A percentile compares a stretch with the other conserved stretches of the same genome.
Evolutionary conservation across 2,888 invertebrate genomes (phyloP).

Genomic region (Poecilobothrus nobilitatus): DNA sequence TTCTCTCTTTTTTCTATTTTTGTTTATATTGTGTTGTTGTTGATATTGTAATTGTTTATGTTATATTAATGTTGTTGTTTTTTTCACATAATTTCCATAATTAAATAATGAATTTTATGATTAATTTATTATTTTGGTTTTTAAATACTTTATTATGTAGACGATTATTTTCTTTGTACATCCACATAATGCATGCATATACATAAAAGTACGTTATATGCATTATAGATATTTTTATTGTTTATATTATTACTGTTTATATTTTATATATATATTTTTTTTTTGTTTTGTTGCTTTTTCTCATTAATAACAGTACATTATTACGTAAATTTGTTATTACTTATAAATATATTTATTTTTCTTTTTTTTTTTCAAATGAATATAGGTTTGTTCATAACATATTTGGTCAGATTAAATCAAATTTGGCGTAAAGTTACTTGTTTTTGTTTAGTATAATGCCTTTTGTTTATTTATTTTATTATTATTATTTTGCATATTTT

Average conservation of each 20-base stretch:
- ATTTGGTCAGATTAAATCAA: slow-evolving; percentile 4
- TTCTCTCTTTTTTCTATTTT: too few species aligned
- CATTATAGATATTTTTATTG: too few species aligned
- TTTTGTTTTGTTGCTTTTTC: too few species aligned
- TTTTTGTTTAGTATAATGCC: background rate
- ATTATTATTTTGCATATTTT: background rate
- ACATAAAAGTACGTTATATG: too few species aligned
- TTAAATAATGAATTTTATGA: slow-evolving; percentile 2
- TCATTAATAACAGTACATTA: too few species aligned
- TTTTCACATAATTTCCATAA: background rate
- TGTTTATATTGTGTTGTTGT: too few species aligned
- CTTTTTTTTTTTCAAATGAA: too few species aligned
- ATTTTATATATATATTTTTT: too few species aligned
- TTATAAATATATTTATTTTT: background rate
- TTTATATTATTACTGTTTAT: too few species aligned
- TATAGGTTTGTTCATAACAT: background rate
- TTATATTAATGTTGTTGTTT: background rate
- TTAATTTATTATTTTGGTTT: background rate
- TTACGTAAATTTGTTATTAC: background rate
- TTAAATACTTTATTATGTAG: slow-evolving; percentile 2
- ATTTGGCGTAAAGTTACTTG: slow-evolving; percentile 6
- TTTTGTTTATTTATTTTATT: background rate
- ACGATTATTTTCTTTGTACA: background rate
- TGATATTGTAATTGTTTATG: background rate
- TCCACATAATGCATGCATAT: too few species aligned